Base-by-base conservation (phyloP, 1,140 invertebrate genomes). In the Zophobas atratus region DNA sequence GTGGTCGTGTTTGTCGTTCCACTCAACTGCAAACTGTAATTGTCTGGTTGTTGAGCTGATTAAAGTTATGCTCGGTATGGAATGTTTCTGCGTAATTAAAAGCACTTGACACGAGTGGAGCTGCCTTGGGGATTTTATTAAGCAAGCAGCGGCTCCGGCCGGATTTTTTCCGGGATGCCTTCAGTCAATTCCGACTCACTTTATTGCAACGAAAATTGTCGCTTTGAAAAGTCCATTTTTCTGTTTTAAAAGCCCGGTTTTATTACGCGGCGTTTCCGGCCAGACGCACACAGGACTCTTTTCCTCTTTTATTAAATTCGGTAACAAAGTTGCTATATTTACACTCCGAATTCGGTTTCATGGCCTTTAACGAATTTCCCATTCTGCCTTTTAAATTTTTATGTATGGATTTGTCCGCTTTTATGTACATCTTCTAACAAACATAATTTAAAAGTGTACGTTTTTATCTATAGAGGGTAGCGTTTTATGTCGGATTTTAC, bases 11-110 rank as follows among this genome's bases (percentile, higher is more conserved):
- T 43, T 43, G 43, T 67, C 60, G 60, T 67, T 43, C 41, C 60
- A 67, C 60, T 67, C 60, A 67, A 67, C 39, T 67, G 60, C 60
- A 67, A 67, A 43, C 38, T 20, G 60, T 67, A 67, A 67, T 67
- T 67, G 60, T 67, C 60, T 67, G 60, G 56, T 39, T 63, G 35
- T 38, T 43, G 57, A 38, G 57, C 57, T 67, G 60, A 67, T 67
- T 67, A 67, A 67, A 67, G 60, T 67, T 67, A 67, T 67, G 60
- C 60, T 67, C 60, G 60, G 38, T 67, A 67, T 67, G 60, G 60
- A 67, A 67, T 67, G 60, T 67, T 67, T 67, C 60, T 67, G 60
- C 60, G 60, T 67, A 67, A 67, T 67, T 67, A 67, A 67, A 67
- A 67, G 60, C 60, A 67, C 60, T 67, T 67, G 60, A 67, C 60